Conservation (phyloP, 2,888 invertebrate genomes). For the Campopleginae sp. region DNA sequence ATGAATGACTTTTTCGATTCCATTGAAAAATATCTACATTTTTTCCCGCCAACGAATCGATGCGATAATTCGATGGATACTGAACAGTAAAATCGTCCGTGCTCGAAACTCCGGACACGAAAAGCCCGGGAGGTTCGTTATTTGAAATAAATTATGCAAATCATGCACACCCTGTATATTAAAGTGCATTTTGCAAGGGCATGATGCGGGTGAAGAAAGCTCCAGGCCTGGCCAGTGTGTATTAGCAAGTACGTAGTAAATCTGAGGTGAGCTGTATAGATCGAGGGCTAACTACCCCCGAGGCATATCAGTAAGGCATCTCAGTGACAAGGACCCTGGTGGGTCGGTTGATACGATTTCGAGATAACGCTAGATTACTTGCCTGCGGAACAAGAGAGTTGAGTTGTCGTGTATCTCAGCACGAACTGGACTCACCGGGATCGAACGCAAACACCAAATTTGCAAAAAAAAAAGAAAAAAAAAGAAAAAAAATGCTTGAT, state of each 20-base stretch:
- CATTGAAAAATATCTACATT: not conserved
- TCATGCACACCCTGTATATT: not conserved
- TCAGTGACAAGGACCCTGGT: slow-evolving; percentile 48
- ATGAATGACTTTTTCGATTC: not conserved
- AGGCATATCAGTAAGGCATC: slow-evolving; percentile 54
- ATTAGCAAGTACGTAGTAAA: slow-evolving; percentile 4
- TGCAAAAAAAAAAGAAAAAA: not conserved
- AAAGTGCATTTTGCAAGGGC: not conserved
- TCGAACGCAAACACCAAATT: not conserved
- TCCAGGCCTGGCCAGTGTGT: not conserved
- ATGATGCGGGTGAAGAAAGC: slow-evolving; percentile 12
- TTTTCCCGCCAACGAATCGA: not conserved
- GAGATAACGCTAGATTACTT: slow-evolving; percentile 45
- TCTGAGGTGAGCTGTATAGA: slow-evolving; percentile 24
- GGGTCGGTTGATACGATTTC: slow-evolving; percentile 52
- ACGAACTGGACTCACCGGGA: slow-evolving; percentile 8
- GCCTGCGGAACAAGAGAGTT: slow-evolving; percentile 23
- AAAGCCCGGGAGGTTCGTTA: not conserved
- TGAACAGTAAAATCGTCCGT: not conserved
- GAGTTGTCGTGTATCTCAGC: slow-evolving; percentile 32
- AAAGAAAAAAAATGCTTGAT: too few species aligned
- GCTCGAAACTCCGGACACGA: not conserved
- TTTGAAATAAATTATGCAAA: not conserved
- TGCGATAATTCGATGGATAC: not conserved
- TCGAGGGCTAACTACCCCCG: slow-evolving; percentile 46